Conservation (phyloP, 2,113 vertebrate species). For the Periophthalmus modestus region DNA sequence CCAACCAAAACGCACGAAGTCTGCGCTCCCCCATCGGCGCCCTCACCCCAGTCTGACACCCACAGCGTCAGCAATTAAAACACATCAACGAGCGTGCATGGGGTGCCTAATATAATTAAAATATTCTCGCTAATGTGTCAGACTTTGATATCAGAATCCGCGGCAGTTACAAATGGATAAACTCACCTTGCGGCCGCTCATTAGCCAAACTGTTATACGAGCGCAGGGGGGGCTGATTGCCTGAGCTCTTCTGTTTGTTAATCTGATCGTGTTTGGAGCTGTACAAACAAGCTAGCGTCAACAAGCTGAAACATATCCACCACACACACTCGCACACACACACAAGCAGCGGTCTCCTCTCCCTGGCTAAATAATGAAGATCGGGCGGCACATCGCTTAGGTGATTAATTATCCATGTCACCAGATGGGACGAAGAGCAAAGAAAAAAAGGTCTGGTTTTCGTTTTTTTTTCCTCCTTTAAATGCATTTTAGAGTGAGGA, state of each 20-base stretch:
- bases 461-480: slow-evolving; percentile 35
- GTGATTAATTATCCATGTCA: slow-evolving; percentile 81
- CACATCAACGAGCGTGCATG: not conserved
- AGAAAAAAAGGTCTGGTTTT: slow-evolving; percentile 52
- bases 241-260: slow-evolving; percentile 61
- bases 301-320: slow-evolving; percentile 43
- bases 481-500: slow-evolving; percentile 69
- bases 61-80: not conserved
- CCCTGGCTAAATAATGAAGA: slow-evolving; percentile 72
- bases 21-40: no score
- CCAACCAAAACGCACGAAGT: no score
- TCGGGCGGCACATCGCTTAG: slow-evolving; percentile 64
- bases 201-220: slow-evolving; percentile 38
- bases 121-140: slow-evolving; percentile 4
- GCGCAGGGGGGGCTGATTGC: slow-evolving; percentile 40
- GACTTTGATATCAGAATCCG: not conserved
- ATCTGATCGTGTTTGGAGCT: slow-evolving; percentile 61
- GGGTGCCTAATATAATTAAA: not conserved
- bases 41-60: not conserved
- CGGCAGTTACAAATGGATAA: slow-evolving; percentile 12
- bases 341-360: slow-evolving; percentile 39
- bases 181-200: slow-evolving; percentile 26
- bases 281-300: slow-evolving; percentile 63
- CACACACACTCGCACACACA: slow-evolving; percentile 23
- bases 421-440: slow-evolving; percentile 67